A percentile compares a stretch with the other conserved stretches of the same genome.
Conservation (phyloP, 2,113 vertebrate species). For the Mormyrus lacerda region DNA sequence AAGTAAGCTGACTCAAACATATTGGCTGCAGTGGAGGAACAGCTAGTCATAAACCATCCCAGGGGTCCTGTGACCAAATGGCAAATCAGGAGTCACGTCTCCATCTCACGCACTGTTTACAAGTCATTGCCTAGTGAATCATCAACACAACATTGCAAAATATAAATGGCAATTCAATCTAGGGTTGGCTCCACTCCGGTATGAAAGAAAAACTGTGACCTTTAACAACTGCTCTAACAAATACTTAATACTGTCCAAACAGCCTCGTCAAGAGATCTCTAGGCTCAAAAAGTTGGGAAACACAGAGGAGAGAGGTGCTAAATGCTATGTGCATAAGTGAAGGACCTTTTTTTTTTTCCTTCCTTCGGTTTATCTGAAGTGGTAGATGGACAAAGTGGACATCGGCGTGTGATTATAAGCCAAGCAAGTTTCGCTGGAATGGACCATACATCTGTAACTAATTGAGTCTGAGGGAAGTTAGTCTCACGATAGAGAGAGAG, state of each 20-base stretch:
- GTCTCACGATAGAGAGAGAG: not conserved
- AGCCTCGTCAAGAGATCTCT: not conserved
- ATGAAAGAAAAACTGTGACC: not conserved
- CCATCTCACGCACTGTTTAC: constrained; percentile 9
- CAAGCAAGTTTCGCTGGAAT: not conserved
- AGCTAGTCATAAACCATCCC: not conserved
- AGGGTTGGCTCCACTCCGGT: not conserved
- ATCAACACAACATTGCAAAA: not conserved
- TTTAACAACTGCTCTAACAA: not conserved
- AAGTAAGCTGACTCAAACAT: constrained; percentile 1
- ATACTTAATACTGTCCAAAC: not conserved
- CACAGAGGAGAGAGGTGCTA: not conserved
- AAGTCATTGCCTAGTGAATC: not conserved
- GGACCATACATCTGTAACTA: constrained; percentile 14
- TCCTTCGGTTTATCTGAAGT: not conserved
- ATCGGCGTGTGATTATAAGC: not conserved
- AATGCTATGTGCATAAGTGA: not conserved
- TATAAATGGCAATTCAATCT: not conserved
- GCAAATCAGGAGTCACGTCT: not conserved
- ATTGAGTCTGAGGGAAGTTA: constrained; percentile 1
- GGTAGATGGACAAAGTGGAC: not conserved
- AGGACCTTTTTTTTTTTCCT: not conserved
- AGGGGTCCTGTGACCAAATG: not conserved
- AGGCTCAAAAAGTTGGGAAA: not conserved
- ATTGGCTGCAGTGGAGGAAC: not conserved